A percentile compares a stretch with the other conserved stretches of the same genome.
Evolutionary conservation across 1,140 invertebrate genomes (phyloP).

Genomic region (Trinorchestia longiramus): DNA sequence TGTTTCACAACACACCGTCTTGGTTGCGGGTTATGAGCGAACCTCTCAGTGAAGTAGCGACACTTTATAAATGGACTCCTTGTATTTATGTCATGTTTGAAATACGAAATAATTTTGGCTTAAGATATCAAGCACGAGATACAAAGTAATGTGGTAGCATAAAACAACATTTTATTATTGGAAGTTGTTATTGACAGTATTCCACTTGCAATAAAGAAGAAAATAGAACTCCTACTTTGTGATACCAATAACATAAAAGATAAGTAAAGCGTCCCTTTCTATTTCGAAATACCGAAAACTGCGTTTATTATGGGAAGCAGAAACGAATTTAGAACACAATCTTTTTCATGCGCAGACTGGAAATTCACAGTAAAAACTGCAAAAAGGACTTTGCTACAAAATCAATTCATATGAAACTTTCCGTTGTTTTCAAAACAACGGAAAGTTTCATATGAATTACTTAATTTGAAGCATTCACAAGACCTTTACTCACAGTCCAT

Average conservation of each 20-base stretch:
- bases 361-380: not conserved
- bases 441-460: not conserved
- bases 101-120: not conserved
- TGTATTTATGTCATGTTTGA: not conserved
- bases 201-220: not conserved
- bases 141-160: not conserved
- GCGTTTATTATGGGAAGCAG: not conserved
- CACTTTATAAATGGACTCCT: not conserved
- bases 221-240: not conserved
- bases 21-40: not conserved
- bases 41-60: not conserved
- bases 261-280: not conserved
- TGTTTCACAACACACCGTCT: not conserved
- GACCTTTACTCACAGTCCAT: not conserved
- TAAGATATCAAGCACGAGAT: not conserved
- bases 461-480: not conserved
- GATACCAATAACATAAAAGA: not conserved
- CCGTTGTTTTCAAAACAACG: not conserved
- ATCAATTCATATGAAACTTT: not conserved
- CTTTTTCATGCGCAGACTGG: not conserved
- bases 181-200: not conserved
- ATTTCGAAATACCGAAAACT: not conserved
- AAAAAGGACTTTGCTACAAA: too few relatives aligned
- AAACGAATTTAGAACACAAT: not conserved
- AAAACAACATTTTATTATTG: not conserved